Conservation (phyloP, 1,140 invertebrate species). For the Hormaphis cornu region DNA sequence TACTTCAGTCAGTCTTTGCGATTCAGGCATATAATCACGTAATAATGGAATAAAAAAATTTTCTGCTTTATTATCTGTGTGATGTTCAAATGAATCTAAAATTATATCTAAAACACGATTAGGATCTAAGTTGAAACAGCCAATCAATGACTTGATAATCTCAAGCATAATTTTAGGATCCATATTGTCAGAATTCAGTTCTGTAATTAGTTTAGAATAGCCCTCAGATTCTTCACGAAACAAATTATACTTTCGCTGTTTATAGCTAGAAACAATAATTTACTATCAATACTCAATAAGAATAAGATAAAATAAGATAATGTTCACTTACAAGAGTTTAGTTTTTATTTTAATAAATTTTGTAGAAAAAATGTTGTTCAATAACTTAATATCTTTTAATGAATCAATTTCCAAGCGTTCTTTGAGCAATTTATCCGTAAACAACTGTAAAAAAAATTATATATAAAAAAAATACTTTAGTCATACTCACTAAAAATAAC, state of each 20-base stretch:
- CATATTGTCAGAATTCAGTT: constrained; percentile 65
- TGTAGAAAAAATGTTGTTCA: constrained; percentile 87
- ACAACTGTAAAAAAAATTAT: constrained; percentile 48
- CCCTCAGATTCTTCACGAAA: constrained; percentile 98
- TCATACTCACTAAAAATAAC: background rate
- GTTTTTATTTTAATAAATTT: constrained; percentile 98
- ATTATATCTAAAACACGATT: constrained; percentile 95
- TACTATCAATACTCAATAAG: constrained; percentile 33
- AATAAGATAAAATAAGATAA: constrained; percentile 24
- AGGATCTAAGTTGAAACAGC: constrained; percentile 97
- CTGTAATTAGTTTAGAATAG: constrained; percentile 94
- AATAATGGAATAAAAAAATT: constrained; percentile 75
- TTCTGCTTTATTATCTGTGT: constrained; percentile 55
- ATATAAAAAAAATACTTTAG: background rate
- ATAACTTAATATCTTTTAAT: constrained; percentile 78
- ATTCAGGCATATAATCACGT: constrained; percentile 74
- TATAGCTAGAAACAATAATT: constrained; percentile 68
- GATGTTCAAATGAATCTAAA: constrained; percentile 90
- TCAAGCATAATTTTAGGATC: constrained; percentile 47
- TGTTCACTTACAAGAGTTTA: constrained; percentile 82
- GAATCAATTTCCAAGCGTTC: constrained; percentile 90
- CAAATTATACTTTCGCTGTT: constrained; percentile 97
- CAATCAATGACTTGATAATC: constrained; percentile 86
- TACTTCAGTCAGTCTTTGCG: constrained; percentile 79
- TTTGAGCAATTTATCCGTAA: constrained; percentile 77